Base-by-base conservation (phyloP, 2,113 vertebrate genomes). In the Uria aalge region DNA sequence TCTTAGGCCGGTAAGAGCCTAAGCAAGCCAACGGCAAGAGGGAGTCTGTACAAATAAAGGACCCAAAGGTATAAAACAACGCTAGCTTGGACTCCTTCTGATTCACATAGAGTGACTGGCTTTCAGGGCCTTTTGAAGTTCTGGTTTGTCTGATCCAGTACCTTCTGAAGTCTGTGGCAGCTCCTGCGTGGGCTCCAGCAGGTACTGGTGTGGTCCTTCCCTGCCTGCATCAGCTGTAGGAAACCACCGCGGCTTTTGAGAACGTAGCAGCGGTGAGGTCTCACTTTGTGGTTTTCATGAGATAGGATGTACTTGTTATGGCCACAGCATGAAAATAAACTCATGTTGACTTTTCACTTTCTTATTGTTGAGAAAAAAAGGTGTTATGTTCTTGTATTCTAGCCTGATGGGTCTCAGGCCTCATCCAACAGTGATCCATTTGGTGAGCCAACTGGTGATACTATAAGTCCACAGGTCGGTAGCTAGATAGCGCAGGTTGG, bases 401-500 rank as follows among this genome's bases (percentile, higher is more conserved):
- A 99, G 99, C 99, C 99, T 82, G 99, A 99, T 98, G 99, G 98
- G 96, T 98, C 99, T 98, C 99, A 99, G 99, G 99, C 99, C 97
- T 99, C 99, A 97, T 99, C 99, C 98, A 99, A 98, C 98, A 99
- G 99, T 98, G 99, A 99, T 98, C 98, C 98, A 97, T 98, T 98
- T 97, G 98, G 98, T 97, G 99, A 99, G 97, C 98, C 99, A 98
- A 98, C 98, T 98, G 98, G 98, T 98, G 99, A 99, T 98, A 98
- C 98, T 98, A 98, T 98, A 99, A 99, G 98, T 99, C 99, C 99
- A 98, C 99, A 99, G 99, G 99, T 99, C 98, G 99, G 99, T 98
- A 99, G 99, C 99, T 99, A 99, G 99, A 99, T 99, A 99, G 99
- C 98, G 83, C 98, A 99, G 99, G 99, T 99, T 98, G 98, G 98